Conservation (phyloP, 2,888 invertebrate species). For the Cephalotes varians region DNA sequence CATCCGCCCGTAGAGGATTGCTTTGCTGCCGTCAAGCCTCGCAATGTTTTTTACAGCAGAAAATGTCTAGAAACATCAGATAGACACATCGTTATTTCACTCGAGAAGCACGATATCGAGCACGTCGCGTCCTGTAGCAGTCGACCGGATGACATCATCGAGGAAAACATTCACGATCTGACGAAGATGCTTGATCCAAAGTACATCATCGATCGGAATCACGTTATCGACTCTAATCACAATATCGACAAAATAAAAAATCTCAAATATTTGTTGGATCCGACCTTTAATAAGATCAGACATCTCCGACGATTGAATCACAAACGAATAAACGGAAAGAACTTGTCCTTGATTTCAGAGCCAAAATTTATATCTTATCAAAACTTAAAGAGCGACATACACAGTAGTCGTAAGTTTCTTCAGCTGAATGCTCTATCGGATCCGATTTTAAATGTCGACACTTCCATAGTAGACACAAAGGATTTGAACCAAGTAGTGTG, state of each 20-base stretch:
- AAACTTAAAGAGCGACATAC: slow-evolving; percentile 78
- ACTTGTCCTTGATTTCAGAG: slow-evolving; percentile 74
- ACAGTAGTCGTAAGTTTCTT: slow-evolving; percentile 69
- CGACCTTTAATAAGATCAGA: slow-evolving; percentile 82
- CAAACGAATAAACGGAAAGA: slow-evolving; percentile 74
- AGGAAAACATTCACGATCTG: slow-evolving; percentile 82
- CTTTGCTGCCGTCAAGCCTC: slow-evolving; percentile 80
- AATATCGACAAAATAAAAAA: slow-evolving; percentile 83
- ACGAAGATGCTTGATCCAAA: slow-evolving; percentile 83
- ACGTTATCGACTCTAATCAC: slow-evolving; percentile 82
- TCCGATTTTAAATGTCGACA: slow-evolving; percentile 77
- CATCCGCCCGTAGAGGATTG: slow-evolving; percentile 80
- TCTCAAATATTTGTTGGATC: slow-evolving; percentile 82
- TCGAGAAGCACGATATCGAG: slow-evolving; percentile 75
- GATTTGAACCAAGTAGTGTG: slow-evolving; percentile 63
- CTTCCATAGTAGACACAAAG: slow-evolving; percentile 60
- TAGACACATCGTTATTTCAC: slow-evolving; percentile 79
- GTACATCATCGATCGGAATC: slow-evolving; percentile 81
- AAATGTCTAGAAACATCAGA: slow-evolving; percentile 75
- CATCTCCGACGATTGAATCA: slow-evolving; percentile 80
- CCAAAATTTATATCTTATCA: slow-evolving; percentile 82
- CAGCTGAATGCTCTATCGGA: slow-evolving; percentile 82
- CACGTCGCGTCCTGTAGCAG: slow-evolving; percentile 69
- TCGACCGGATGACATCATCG: slow-evolving; percentile 77
- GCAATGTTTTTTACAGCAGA: slow-evolving; percentile 74